Base-by-base conservation (phyloP, 2,888 invertebrate genomes). In the Chouioia cunea region DNA sequence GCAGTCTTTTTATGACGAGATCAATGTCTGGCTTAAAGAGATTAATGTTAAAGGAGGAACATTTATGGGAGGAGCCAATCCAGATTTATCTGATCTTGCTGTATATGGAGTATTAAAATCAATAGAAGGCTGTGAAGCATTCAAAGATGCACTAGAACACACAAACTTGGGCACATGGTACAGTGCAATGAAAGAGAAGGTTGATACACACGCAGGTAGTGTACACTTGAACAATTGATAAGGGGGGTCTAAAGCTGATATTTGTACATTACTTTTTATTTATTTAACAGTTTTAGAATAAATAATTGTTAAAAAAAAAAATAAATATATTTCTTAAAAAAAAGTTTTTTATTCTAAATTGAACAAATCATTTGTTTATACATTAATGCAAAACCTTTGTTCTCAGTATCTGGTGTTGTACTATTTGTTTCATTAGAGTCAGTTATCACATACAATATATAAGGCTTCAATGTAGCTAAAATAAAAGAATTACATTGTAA, bases 111-210 rank as follows among this genome's bases (percentile, higher is more conserved):
- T 96, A 2, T 87, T 98, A 4, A 93, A 91, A 83, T 96, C 97
- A 81, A 96, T 98, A 82, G 97, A 98, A 86, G 97, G 97, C 0
- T 97, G 97, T 80, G 85, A 88, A 50, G 96, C 98, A 0, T 98
- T 98, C 83, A 87, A 92, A 77, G 98, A 98, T 84, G 87, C 93
- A 56, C 84, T 93, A 46, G 78, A 88, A 2, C 88, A 94, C 78
- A 95, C 96, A 0, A 90, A 91, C 60, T 91, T 97, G 62, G 89
- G 90, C 47, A 86, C 82, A 22, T 95, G 97, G 97, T 97, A 93
- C 84, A 88, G 89, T 76, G 88, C 89, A 12, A 93, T 95, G 85
- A 93, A 93, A 79, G 87, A 89, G 47, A 88, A 87, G 73, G 90
- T 94, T 36, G 81, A 88, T 20, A 86, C 83, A 57, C 90, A 89